Base-by-base conservation (phyloP, 1,140 invertebrate genomes). In the Drosophila murphyi region DNA sequence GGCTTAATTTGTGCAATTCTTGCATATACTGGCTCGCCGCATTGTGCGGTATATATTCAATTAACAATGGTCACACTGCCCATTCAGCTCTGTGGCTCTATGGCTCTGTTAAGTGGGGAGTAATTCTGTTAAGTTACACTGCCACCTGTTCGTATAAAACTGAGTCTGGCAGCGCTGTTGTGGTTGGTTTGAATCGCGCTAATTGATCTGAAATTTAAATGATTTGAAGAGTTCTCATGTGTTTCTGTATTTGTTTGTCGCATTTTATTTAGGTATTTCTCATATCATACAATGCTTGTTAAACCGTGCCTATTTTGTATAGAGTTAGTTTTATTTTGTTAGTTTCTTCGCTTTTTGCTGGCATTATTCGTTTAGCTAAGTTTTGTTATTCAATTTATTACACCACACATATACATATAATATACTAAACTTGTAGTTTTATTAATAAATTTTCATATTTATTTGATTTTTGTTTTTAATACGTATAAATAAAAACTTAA, bases 401-500 rank as follows among this genome's bases (percentile, higher is more conserved):
- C 72, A 69, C 48, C 76, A 65, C 67, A 75, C 72, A 71, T 56
- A 78, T 75, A 65, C 34, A 76, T 78, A 65, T 67, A 72, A 78
- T 64, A 37, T 72, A 72, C 63, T 72, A 72, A 47, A 76, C 51
- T 72, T 62, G 29, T 62, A 63, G 50, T 71, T 76, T 65, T 64
- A 67, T 72, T 68, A 62, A 59, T 76, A 48, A 55, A 35, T 76
- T 68, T 76, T 72, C 47, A 65, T 76, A 63, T 78, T 72, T 70
- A 55, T 71, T 78, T 80, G 68, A 82, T 82, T 64, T 72, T 75
- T 78, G 37, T 63, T 67, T 80, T 85, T 72, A 82, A 87, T 86
- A 82, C 78, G 74, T 86, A 87, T 87, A 87, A 88, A 87, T 87
- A 87, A 87, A 86, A 87, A 87, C 83, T 87, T 87, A 87, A 87